phyloP scores from a whole-genome alignment of 2,888 invertebrate genomes.

The Zhuqinia jingwanae region DNA sequence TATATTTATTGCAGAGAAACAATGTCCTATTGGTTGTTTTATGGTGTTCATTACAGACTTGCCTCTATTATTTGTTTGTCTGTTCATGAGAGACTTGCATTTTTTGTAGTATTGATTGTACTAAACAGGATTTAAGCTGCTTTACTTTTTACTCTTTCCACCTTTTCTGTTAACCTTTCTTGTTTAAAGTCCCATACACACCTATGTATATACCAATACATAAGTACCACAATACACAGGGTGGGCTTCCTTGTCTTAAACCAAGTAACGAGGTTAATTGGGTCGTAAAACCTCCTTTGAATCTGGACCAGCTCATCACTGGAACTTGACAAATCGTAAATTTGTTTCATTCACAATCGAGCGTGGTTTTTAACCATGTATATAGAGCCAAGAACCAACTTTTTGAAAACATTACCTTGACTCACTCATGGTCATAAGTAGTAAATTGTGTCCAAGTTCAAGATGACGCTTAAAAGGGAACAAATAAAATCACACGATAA shows the following conservation, averaged over 20 bases:
- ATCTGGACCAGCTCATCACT: slow-evolving; percentile 67
- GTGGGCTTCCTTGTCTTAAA: slow-evolving; percentile 72
- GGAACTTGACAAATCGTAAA: slow-evolving; percentile 77
- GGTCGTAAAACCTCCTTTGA: slow-evolving; percentile 76
- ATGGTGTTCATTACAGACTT: no score
- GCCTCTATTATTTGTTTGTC: no score
- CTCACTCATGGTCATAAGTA: slow-evolving; percentile 10
- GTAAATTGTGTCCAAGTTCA: neutral
- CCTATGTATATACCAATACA: no score
- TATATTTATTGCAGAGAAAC: no score
- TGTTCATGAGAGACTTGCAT: no score
- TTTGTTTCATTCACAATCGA: slow-evolving; percentile 61
- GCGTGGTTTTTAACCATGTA: neutral
- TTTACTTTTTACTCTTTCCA: no score
- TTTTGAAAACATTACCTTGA: neutral
- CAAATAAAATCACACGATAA: slow-evolving; percentile 64
- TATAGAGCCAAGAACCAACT: neutral
- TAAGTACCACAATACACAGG: slow-evolving; percentile 70
- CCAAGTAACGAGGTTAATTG: slow-evolving; percentile 77
- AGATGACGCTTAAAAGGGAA: slow-evolving; percentile 47
- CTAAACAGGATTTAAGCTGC: no score
- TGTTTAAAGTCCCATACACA: neutral
- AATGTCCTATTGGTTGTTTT: no score
- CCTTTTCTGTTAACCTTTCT: neutral
- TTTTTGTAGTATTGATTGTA: no score